Evolutionary conservation across 37 sponge, comb jelly and placozoan genomes (phyloP), one percentile per base, ranked within the genome.

Genomic region (Axinella damicornis): DNA sequence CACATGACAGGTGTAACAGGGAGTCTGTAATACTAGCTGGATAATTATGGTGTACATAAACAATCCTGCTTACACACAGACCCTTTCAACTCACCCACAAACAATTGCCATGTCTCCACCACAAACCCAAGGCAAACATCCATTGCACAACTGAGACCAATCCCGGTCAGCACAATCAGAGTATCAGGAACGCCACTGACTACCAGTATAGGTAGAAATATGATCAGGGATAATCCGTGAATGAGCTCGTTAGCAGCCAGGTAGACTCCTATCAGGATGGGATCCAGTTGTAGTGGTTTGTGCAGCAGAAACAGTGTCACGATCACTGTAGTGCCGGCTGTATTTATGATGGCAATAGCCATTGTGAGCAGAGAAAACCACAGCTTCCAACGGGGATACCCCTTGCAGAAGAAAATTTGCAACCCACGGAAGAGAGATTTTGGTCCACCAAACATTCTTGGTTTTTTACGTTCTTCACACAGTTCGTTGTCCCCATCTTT

Each of bases 161-260:
- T 25, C 0, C 82, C 74, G n/a, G 88, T 21, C 16, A 80, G n/a
- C 5, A 76, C 76, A 32, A 92, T 92, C 9, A 79, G 18, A 2
- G 71, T 14, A 60, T 92, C 93, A 40, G 69, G 63, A 16, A 84
- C 28, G 21, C 70, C 61, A 21, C 60, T 36, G 0, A 65, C 30
- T 0, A 87, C 76, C 55, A 89, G 57, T n/a, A 88, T 28, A 5
- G 93, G 93, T 9, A 92, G 86, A 5, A 88, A 19, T 6, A 88
- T 22, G 24, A 92, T 33, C 30, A 88, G 41, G 1, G 62, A 69
- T 2, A 76, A 46, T 13, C 88, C 85, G 53, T 78, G 85, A 22
- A 81, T 36, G 22, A 76, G 59, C 27, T 69, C 89, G 34, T 52
- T 22, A 0, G 65, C 32, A 19, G 63, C 75, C 53, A 65, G 13